Conservation (phyloP, 2,797 vertebrate genomes). For the Phylloscopus collybita region DNA sequence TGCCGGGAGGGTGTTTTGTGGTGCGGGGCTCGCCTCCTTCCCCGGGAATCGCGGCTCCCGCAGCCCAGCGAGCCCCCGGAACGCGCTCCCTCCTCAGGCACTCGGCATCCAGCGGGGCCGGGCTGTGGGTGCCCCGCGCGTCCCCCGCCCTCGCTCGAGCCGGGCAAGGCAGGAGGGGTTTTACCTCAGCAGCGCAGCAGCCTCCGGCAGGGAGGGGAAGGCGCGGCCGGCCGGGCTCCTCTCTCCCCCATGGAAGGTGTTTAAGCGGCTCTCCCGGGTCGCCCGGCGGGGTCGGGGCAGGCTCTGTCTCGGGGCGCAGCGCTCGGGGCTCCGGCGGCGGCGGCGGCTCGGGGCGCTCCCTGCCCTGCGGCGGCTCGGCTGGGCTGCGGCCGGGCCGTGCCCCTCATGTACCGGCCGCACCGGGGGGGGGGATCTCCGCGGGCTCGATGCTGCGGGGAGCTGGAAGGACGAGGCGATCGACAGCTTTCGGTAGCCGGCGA, state of each 20-base stretch:
- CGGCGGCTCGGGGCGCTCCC: constrained; percentile 59
- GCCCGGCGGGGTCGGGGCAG: constrained; percentile 4
- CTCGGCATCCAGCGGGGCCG: constrained; percentile 43
- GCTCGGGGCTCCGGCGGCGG: constrained; percentile 7
- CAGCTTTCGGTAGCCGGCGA: constrained; percentile 19
- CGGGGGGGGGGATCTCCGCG: background rate
- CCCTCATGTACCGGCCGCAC: constrained; percentile 64
- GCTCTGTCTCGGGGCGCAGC: background rate
- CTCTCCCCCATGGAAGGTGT: constrained; percentile 74
- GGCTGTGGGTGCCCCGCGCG: constrained; percentile 39
- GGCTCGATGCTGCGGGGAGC: constrained; percentile 23
- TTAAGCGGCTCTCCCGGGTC: constrained; percentile 54
- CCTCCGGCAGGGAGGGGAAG: constrained; percentile 67
- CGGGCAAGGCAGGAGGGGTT: constrained; percentile 45
- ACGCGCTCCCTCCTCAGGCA: constrained; percentile 28
- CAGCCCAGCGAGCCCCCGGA: constrained; percentile 14
- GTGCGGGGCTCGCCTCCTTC: constrained; percentile 63
- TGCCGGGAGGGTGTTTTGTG: constrained; percentile 43
- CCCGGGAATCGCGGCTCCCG: constrained; percentile 24
- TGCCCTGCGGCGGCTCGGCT: constrained; percentile 67
- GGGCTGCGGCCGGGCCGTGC: constrained; percentile 51
- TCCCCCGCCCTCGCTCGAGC: constrained; percentile 51
- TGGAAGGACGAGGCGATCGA: background rate
- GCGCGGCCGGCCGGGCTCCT: constrained; percentile 69
- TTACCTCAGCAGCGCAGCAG: constrained; percentile 72